A percentile compares a stretch with the other conserved stretches of the same genome.
phyloP scores from a whole-genome alignment of 2,888 invertebrate genomes.

The Myathropa florea region DNA sequence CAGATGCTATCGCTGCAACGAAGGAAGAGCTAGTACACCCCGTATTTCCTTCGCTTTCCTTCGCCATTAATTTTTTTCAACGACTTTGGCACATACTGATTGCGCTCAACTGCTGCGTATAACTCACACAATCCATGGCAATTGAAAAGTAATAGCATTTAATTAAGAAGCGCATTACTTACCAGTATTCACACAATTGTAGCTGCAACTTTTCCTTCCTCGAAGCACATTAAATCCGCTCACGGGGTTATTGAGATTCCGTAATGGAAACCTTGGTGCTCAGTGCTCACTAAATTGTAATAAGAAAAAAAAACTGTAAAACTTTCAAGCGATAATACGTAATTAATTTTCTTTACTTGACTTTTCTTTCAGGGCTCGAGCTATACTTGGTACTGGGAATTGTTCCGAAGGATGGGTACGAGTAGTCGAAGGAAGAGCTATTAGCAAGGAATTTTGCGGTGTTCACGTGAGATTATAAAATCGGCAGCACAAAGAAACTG shows the following conservation, averaged over 20 bases:
- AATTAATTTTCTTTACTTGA: slow-evolving; percentile 58
- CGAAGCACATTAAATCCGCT: slow-evolving; percentile 53
- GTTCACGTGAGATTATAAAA: slow-evolving; percentile 14
- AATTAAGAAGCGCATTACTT: slow-evolving; percentile 65
- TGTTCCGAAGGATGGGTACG: neutral
- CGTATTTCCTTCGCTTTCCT: neutral
- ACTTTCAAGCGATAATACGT: slow-evolving; percentile 58
- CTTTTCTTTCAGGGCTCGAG: slow-evolving; percentile 22
- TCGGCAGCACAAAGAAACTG: neutral
- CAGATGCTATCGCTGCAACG: neutral
- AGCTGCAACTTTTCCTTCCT: neutral
- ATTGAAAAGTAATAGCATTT: slow-evolving; percentile 64
- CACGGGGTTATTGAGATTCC: slow-evolving; percentile 17
- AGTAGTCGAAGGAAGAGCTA: neutral
- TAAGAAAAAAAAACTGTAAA: slow-evolving; percentile 13
- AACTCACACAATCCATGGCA: slow-evolving; percentile 36
- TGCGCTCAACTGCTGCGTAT: slow-evolving; percentile 42
- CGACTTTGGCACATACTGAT: slow-evolving; percentile 1
- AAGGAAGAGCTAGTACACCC: neutral
- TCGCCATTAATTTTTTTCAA: neutral
- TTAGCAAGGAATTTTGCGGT: slow-evolving; percentile 20
- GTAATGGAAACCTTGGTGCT: slow-evolving; percentile 24
- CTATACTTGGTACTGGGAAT: neutral
- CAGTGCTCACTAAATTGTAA: slow-evolving; percentile 40
- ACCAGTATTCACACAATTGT: slow-evolving; percentile 18